Conservation (phyloP, 2,888 invertebrate species). For the Willowsia nigromaculata region DNA sequence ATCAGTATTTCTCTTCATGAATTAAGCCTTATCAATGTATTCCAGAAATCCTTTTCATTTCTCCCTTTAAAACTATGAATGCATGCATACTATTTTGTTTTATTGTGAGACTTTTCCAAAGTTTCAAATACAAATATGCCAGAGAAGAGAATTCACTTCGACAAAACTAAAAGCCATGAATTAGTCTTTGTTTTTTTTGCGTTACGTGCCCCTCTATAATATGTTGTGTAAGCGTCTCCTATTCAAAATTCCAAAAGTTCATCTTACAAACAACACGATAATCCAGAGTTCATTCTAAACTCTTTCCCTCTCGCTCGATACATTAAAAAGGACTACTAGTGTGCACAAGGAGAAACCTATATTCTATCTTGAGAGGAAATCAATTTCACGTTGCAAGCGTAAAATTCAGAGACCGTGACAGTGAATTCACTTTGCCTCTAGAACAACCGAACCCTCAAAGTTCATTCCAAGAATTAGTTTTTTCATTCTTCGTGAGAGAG, state of each 20-base stretch:
- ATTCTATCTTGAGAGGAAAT: slow-evolving; percentile 63
- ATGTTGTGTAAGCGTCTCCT: background rate
- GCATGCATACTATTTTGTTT: background rate
- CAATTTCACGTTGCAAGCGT: slow-evolving; percentile 69
- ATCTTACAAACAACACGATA: background rate
- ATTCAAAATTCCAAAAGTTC: background rate
- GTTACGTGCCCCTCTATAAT: background rate
- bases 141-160: too few species aligned
- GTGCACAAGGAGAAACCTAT: background rate
- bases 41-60: background rate
- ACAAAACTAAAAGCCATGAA: background rate
- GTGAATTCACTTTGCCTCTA: slow-evolving; percentile 56
- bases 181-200: slow-evolving; percentile 13
- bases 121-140: too few species aligned
- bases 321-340: background rate
- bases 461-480: slow-evolving; percentile 18
- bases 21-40: background rate
- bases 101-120: too few species aligned
- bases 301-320: background rate
- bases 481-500: background rate
- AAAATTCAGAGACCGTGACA: slow-evolving; percentile 68
- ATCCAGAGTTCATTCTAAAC: background rate
- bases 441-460: background rate
- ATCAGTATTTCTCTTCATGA: background rate
- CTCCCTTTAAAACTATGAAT: background rate